Percentiles rank a stretch among this genome's conserved stretches.
Evolutionary conservation across 2,888 invertebrate genomes (phyloP).

Genomic region (Agrotis segetum): DNA sequence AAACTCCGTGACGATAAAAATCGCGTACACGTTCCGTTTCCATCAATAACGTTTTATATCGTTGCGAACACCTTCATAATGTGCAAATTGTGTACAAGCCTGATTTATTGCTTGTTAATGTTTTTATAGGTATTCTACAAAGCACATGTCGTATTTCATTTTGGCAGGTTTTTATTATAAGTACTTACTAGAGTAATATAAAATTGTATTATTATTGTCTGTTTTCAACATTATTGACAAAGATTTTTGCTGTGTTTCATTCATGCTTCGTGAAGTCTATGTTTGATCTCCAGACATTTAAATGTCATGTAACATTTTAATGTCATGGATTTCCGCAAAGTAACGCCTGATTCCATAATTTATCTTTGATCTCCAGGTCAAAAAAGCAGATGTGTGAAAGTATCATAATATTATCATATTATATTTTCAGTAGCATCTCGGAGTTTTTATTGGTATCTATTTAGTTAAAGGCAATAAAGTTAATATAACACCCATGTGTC

Average conservation of each 20-base stretch:
- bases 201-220: neutral
- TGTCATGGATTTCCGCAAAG: too few species aligned
- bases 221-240: too few species aligned
- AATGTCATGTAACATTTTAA: too few species aligned
- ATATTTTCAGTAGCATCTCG: neutral
- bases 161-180: constrained; percentile 1
- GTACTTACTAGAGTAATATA: too few species aligned
- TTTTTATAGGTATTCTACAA: constrained; percentile 17
- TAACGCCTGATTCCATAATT: too few species aligned
- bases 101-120: constrained; percentile 36
- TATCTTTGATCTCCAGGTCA: neutral
- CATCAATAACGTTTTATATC: constrained; percentile 41
- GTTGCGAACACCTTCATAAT: constrained; percentile 27
- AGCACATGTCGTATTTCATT: constrained; percentile 10
- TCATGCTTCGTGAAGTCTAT: neutral
- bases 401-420: too few species aligned
- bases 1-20: constrained; percentile 44
- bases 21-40: constrained; percentile 26
- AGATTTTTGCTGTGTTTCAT: too few species aligned
- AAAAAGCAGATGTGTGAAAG: neutral
- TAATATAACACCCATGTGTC: too few species aligned
- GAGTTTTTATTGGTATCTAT: neutral
- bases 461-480: neutral
- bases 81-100: constrained; percentile 27
- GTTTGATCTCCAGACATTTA: neutral